Evolutionary conservation across 2,797 vertebrate species (phyloP).

Genomic region (Galagoides demidoff): DNA sequence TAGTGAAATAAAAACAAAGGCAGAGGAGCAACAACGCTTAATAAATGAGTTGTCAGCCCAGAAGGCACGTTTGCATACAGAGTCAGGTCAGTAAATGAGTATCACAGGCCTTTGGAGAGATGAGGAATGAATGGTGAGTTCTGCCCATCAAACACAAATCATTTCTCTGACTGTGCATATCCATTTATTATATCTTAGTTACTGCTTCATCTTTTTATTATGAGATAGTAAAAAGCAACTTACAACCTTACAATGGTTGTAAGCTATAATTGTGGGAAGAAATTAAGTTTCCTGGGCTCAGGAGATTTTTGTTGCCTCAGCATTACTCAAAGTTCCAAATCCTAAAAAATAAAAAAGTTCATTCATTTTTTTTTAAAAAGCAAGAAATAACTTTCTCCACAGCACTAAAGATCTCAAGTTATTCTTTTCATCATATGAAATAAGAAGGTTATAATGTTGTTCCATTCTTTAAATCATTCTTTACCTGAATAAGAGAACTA

Average conservation of each 20-base stretch:
- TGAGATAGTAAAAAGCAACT: neutral
- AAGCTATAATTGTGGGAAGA: neutral
- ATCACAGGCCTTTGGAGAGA: neutral
- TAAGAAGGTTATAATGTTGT: neutral
- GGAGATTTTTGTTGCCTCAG: neutral
- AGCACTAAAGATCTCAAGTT: neutral
- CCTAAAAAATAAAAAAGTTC: slow-evolving; percentile 29
- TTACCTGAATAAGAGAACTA: neutral
- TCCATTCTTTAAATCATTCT: neutral
- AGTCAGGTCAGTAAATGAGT: slow-evolving; percentile 81
- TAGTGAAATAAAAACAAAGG: slow-evolving; percentile 86
- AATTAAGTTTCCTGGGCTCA: neutral
- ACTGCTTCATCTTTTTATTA: neutral
- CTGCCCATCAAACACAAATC: neutral
- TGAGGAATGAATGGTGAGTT: neutral
- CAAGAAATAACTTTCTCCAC: neutral
- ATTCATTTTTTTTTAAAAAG: neutral
- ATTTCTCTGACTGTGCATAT: neutral
- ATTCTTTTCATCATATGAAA: neutral
- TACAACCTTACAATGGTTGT: neutral
- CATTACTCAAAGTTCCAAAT: neutral
- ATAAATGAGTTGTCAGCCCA: slow-evolving; percentile 87
- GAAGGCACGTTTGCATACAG: slow-evolving; percentile 86
- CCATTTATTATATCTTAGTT: neutral
- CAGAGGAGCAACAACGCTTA: slow-evolving; percentile 84